phyloP scores from a whole-genome alignment of 2,113 vertebrate species.

The Scytalopus superciliaris region DNA sequence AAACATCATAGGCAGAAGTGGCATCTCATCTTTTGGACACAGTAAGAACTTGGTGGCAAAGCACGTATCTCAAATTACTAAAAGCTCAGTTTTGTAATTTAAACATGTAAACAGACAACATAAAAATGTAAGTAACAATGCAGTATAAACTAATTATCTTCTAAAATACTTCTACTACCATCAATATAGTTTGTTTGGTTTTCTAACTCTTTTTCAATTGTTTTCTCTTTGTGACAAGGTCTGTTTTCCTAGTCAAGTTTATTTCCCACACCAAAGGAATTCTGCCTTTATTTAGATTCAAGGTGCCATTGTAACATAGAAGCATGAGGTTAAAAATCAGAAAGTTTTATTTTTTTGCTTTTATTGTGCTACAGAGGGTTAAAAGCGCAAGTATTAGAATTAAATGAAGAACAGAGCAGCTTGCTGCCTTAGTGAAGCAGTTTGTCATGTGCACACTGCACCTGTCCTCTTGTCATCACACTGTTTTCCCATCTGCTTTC shows the following conservation, averaged over 20 bases:
- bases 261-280: not conserved
- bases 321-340: not conserved
- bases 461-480: not conserved
- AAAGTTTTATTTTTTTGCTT: not conserved
- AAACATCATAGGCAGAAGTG: not conserved
- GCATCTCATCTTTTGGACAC: not conserved
- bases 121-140: not conserved
- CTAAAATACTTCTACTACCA: not conserved
- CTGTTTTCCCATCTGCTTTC: constrained; percentile 46
- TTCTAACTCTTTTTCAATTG: not conserved
- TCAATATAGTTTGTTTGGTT: not conserved
- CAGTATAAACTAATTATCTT: not conserved
- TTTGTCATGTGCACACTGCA: not conserved
- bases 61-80: not conserved
- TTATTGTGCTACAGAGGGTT: not conserved
- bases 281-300: not conserved
- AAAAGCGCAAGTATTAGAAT: not conserved
- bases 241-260: not conserved
- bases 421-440: not conserved
- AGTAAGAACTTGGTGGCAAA: not conserved
- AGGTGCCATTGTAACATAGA: not conserved
- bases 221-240: not conserved
- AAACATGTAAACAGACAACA: not conserved
- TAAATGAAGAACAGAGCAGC: constrained; percentile 8
- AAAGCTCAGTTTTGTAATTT: not conserved